These are phyloP conservation scores for Branchellion lobata DNA, from an alignment of 2,888 invertebrate genomes.

Conservation along the genomic window DNA sequence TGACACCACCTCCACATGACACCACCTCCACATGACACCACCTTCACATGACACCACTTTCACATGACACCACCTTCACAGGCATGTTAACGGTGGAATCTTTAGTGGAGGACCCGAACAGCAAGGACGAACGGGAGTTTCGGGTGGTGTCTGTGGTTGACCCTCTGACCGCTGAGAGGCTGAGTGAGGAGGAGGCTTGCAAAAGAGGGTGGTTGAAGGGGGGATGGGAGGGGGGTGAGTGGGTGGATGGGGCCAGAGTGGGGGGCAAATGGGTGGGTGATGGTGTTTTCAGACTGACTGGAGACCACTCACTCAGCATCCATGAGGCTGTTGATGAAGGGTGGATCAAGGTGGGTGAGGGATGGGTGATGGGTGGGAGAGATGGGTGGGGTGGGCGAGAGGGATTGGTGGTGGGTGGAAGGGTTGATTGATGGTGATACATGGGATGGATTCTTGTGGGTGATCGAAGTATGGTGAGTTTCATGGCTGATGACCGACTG, in stretches of 20 bases:
- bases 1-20: too few species aligned
- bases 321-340: constrained; percentile 35
- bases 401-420: background rate
- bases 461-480: too few species aligned
- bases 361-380: background rate
- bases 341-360: constrained; percentile 30
- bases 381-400: background rate
- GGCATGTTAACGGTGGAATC: constrained; percentile 40
- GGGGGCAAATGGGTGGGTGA: constrained; percentile 10
- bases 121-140: background rate
- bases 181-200: background rate
- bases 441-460: too few species aligned
- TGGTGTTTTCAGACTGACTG: constrained; percentile 1
- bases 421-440: too few species aligned
- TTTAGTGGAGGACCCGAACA: background rate
- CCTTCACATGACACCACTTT: background rate
- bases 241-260: constrained; percentile 1
- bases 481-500: too few species aligned
- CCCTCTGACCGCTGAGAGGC: constrained; percentile 26
- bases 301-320: background rate
- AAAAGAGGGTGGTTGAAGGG: constrained; percentile 24
- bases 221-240: constrained; percentile 9
- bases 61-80: background rate
- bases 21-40: too few species aligned
- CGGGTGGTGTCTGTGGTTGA: background rate